Base-by-base conservation (phyloP, 2,797 vertebrate genomes). In the Garrulus glandarius region DNA sequence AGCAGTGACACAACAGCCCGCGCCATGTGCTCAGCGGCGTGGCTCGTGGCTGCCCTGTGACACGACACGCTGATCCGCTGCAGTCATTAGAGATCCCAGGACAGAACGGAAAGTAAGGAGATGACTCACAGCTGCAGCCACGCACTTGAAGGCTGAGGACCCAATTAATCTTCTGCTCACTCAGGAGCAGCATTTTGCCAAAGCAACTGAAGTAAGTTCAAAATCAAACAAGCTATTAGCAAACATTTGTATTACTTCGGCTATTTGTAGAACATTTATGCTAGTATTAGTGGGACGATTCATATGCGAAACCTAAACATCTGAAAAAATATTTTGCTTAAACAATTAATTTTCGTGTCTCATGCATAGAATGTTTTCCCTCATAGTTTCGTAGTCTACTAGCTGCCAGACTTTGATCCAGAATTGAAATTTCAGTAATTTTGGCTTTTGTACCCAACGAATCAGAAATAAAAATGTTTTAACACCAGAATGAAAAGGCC, bases 381-480 rank as follows among this genome's bases (percentile, higher is more conserved):
- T 89, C 75, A 60, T 7, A 53, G 68, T 67, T 89, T 72, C 72
- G 57, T 36, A 87, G 59, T 46, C 44, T 59, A 30, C 24, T 44
- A 56, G 49, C 53, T 93, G 82, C 44, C 68, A 89, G 85, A 71
- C 68, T 92, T 85, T 81, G 34, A 84, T 57, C 36, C 46, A 64
- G 49, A 89, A 92, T 18, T 67, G 69, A 86, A 84, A 81, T 81
- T 92, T 88, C 65, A 92, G 70, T 76, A 4, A 57, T 60, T 89
- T 64, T 80, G 64, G 76, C 76, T 90, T 78, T 86, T 1, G 0
- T 36, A 80, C 47, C 27, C 20, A 78, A 75, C 1, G 0, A 94
- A 95, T 93, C 75, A 89, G 87, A 91, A 96, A 92, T 60, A 80
- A 82, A 93, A 91, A 86, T 27, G 72, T 88, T 93, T 84, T 69